Base-by-base conservation (phyloP, 1,140 invertebrate species). In the Camponotus pennsylvanicus region DNA sequence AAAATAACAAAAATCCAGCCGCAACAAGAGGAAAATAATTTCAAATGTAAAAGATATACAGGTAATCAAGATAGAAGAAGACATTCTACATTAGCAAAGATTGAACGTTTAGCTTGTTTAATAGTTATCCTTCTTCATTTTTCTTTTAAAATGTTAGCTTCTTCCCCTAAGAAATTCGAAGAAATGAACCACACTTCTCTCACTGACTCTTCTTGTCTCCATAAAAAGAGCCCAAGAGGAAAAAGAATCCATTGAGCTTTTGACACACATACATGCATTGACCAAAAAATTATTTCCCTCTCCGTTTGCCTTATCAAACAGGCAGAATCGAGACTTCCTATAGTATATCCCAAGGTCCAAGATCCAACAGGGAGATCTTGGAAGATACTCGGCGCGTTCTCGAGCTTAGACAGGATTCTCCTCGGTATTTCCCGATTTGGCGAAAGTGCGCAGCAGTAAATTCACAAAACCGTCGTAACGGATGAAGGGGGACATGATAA, bases 341-440 rank as follows among this genome's bases (percentile, higher is more conserved):
- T 27, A 42, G 40, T 42, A 37, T 75, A 73, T 27, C n/a, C 18
- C 40, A 45, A 75, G 15, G 55, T 49, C 18, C n/a, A 45, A 75
- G 8, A 42, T 63, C 55, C 63, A 57, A 21, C 32, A 27, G 27
- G 27, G 11, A 61, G 55, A 83, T 75, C 37, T 55, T 57, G 13
- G 8, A 69, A 55, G 18, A 27, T 73, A 37, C 66, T 45, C 27
- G 32, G 34, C 57, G 55, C 69, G 57, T 61, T n/a, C 55, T 49
- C 3, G 34, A 83, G 79, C 55, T 45, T n/a, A 73, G 78, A 61
- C 49, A 42, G 79, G 11, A 45, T n/a, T 52, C 37, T 34, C 69
- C 59, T 55, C 34, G 85, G 82, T 90, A 85, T 90, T 89, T 90
- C 88, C 80, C 85, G 63, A 63, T 89, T 89, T 90, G 45, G 79